Evolutionary conservation across 2,888 invertebrate genomes (phyloP), one percentile per base, ranked within the genome.

Genomic region (Pristionchus arcanus): DNA sequence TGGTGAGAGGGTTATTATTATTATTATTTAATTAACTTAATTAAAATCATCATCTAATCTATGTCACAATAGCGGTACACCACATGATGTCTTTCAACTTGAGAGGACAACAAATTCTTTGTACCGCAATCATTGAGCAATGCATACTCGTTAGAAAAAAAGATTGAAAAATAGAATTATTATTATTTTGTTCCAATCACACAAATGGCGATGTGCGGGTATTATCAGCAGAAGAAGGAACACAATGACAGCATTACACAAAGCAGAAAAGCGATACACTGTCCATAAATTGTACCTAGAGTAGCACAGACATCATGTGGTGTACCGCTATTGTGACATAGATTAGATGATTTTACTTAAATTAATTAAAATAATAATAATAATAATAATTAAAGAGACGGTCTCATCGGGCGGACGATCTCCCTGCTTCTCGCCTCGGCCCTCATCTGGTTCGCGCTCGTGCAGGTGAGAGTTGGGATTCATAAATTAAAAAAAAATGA

Each of bases 371-470:
- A 49, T 49, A 49, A 49, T 49, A 3, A 49, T 49, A 11, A 3
- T 49, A 5, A 42, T 42, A 5, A 16, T 86, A 59, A 87, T 93
- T 94, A 89, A 91, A 94, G 94, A 21, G 92, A 93, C 66, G 94
- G 94, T 42, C 71, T 93, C 28, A 88, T 97, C 83, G 92, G 94
- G 16, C 92, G 92, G 84, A 90, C 89, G 19, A 87, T 94, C 37
- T 92, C 94, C 0, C 91, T 93, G n/a, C 66, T 92, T 9, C 31
- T 95, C 28, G 92, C 93, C 90, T 97, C 97, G 34, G 96, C 97
- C n/a, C 95, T 97, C 34, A 96, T 97, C 94, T 99, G 99, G 98
- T 96, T 98, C 42, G 96, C 97, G 21, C 91, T 93, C 55, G 91
- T 93, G 31, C 92, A 94, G 81, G 89, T 89, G 34, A 71, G n/a